Conservation (phyloP, 2,113 vertebrate genomes). For the Rostratula benghalensis region DNA sequence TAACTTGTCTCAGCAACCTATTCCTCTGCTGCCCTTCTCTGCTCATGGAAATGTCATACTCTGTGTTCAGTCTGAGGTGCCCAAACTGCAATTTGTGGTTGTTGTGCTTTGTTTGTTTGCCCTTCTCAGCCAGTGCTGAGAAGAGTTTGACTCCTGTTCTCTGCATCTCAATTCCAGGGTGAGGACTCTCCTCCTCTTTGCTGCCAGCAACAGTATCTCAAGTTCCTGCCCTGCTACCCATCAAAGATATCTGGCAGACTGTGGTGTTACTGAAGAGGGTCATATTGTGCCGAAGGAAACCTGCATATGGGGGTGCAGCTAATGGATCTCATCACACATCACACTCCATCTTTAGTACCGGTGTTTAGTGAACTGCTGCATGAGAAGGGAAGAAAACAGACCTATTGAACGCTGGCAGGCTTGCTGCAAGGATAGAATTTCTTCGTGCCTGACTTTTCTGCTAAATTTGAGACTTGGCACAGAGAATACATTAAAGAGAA, state of each 20-base stretch:
- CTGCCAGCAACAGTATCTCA: neutral
- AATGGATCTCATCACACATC: neutral
- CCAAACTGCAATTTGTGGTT: neutral
- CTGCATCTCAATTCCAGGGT: neutral
- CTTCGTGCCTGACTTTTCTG: neutral
- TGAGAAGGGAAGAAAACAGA: neutral
- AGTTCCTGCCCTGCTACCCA: neutral
- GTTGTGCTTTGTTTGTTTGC: neutral
- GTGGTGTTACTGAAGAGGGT: neutral
- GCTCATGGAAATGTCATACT: neutral
- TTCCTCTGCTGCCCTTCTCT: neutral
- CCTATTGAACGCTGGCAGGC: neutral
- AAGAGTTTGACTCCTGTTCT: neutral
- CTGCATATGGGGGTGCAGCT: neutral
- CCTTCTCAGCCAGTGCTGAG: neutral
- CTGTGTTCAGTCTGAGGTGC: neutral
- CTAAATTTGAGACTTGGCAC: neutral
- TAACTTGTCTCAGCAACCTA: neutral
- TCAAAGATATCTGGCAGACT: neutral
- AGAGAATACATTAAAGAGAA: neutral
- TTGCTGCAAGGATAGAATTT: neutral
- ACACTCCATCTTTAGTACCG: neutral
- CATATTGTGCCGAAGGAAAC: neutral
- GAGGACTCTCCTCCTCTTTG: neutral
- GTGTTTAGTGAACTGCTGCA: neutral